phyloP scores from a whole-genome alignment of 2,113 vertebrate species.

The Manacus vitellinus region DNA sequence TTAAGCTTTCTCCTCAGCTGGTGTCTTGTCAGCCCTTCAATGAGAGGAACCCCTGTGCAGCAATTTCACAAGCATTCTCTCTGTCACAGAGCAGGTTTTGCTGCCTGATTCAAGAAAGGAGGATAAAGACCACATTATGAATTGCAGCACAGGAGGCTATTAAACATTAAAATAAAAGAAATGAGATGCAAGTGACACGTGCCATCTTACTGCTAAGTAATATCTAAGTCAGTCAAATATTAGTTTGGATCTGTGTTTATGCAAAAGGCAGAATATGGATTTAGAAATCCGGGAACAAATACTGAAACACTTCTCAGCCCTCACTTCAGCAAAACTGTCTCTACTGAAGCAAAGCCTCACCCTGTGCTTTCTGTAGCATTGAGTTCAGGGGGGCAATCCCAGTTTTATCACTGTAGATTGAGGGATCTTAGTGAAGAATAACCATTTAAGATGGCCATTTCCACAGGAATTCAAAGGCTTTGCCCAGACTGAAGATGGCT shows the following conservation, averaged over 20 bases:
- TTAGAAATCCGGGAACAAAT: background rate
- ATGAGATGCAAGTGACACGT: background rate
- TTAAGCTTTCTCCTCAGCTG: slow-evolving; percentile 25
- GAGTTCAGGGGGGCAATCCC: background rate
- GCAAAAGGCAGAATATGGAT: background rate
- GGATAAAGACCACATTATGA: background rate
- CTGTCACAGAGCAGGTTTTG: background rate
- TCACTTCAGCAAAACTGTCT: background rate
- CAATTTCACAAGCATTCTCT: background rate
- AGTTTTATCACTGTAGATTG: background rate
- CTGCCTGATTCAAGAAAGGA: background rate
- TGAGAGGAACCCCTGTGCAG: background rate
- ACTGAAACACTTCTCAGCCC: background rate
- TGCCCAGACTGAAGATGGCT: background rate
- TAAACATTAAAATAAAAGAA: slow-evolving; percentile 16
- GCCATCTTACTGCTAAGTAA: background rate
- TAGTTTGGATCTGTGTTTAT: background rate
- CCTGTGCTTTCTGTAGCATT: background rate
- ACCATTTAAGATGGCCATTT: background rate
- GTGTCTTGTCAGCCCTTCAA: slow-evolving; percentile 6
- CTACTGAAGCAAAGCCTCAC: background rate
- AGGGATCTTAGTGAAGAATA: background rate
- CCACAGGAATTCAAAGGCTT: background rate
- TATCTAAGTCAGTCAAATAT: background rate
- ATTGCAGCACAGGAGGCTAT: background rate